These are phyloP conservation scores for Sebastes itinus DNA, from an alignment of 2,797 vertebrate genomes.

Conservation along the genomic window DNA sequence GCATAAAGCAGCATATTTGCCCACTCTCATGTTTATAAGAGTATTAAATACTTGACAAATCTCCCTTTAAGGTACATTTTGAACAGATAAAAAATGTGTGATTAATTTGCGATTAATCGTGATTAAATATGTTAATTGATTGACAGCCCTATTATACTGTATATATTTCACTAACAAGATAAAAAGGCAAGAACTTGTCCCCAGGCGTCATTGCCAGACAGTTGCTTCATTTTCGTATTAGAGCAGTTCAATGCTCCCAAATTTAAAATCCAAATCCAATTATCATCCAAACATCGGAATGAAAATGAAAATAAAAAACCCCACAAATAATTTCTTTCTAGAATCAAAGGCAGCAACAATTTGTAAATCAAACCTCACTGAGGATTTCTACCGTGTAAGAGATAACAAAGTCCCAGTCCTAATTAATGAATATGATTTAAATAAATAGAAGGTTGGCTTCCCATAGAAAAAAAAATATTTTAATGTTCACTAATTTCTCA, in stretches of 20 bases:
- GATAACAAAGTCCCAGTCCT: not conserved
- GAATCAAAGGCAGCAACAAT: not conserved
- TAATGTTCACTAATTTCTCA: conserved; percentile 80
- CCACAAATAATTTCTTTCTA: not conserved
- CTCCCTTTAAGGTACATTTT: too few relatives aligned
- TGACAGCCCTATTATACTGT: not conserved
- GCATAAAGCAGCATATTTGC: too few relatives aligned
- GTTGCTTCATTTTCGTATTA: not conserved
- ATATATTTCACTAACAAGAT: not conserved
- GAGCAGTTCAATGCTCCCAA: not conserved
- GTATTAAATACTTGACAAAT: too few relatives aligned
- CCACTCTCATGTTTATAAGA: too few relatives aligned
- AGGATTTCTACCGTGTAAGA: not conserved
- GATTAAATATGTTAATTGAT: too few relatives aligned
- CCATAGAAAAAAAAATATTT: conserved; percentile 58
- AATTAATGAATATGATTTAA: not conserved
- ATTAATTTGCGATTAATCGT: too few relatives aligned
- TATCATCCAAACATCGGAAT: conserved; percentile 3
- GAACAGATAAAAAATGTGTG: too few relatives aligned
- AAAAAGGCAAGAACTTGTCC: not conserved
- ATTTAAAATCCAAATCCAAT: not conserved
- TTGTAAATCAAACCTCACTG: not conserved
- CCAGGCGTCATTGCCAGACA: not conserved
- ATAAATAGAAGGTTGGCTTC: not conserved
- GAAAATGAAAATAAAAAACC: not conserved